Conservation (phyloP, 2,888 invertebrate species). For the Odontocerum albicorne region DNA sequence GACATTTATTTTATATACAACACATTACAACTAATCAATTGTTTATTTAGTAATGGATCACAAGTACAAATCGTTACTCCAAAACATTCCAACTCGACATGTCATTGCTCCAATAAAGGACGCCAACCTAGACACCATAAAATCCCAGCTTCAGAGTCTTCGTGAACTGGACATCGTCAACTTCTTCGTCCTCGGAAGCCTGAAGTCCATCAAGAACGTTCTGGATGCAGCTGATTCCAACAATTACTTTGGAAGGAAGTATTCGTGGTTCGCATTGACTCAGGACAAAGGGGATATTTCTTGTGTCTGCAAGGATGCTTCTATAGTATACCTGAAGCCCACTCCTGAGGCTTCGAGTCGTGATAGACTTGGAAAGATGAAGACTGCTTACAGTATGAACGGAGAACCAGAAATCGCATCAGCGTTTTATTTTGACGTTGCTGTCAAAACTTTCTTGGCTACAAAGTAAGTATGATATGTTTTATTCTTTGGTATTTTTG, state of each 20-base stretch:
- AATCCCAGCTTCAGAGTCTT: conserved; percentile 70
- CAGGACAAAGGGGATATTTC: conserved; percentile 73
- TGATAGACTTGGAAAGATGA: conserved; percentile 69
- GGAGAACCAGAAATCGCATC: conserved; percentile 74
- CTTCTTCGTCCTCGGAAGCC: conserved; percentile 80
- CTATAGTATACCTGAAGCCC: conserved; percentile 75
- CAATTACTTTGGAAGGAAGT: conserved; percentile 79
- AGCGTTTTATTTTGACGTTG: conserved; percentile 87
- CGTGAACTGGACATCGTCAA: conserved; percentile 85
- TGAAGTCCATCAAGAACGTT: conserved; percentile 69
- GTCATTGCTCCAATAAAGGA: conserved; percentile 71
- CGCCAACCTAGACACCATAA: conserved; percentile 62
- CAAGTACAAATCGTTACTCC: conserved; percentile 86
- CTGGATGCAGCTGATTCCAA: conserved; percentile 72
- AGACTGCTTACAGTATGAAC: conserved; percentile 71
- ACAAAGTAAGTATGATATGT: conserved; percentile 72
- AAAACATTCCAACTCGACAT: conserved; percentile 89
- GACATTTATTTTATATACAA: background rate
- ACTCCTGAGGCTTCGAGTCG: conserved; percentile 67
- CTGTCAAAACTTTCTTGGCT: conserved; percentile 70
- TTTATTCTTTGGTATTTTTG: too few species aligned
- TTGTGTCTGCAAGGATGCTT: conserved; percentile 76
- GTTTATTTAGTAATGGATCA: conserved; percentile 84
- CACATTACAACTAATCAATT: background rate
- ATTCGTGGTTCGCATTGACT: conserved; percentile 85